Percentiles rank a stretch among this genome's conserved stretches.
phyloP scores from a whole-genome alignment of 2,113 vertebrate genomes.

The Lophotis ruficrista region DNA sequence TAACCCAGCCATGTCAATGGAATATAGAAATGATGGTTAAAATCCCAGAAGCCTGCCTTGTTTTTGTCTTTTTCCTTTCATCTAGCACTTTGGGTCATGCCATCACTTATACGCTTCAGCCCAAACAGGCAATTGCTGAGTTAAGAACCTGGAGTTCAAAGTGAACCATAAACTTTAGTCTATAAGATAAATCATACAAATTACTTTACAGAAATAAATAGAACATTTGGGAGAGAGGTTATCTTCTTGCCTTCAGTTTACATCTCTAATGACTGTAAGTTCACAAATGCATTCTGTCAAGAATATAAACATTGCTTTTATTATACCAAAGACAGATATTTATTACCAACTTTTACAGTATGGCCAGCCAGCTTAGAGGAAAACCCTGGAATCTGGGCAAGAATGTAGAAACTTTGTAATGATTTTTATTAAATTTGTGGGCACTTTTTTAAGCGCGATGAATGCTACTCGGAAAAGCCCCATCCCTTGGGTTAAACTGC shows the following conservation, averaged over 20 bases:
- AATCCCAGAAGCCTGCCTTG: conserved; percentile 71
- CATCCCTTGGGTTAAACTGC: neutral
- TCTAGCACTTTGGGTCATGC: conserved; percentile 71
- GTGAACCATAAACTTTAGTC: conserved; percentile 75
- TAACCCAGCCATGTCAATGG: conserved; percentile 67
- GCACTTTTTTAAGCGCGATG: neutral
- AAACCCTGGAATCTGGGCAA: conserved; percentile 52
- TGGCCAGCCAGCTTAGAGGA: conserved; percentile 32
- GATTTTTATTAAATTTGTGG: neutral
- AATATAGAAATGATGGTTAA: conserved; percentile 66
- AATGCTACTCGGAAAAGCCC: neutral
- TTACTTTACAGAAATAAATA: conserved; percentile 79
- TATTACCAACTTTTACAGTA: conserved; percentile 58
- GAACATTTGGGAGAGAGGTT: conserved; percentile 73
- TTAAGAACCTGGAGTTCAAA: conserved; percentile 78
- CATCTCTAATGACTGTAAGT: conserved; percentile 77
- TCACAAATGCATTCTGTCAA: conserved; percentile 72
- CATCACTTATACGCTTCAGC: conserved; percentile 72
- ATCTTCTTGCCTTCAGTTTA: conserved; percentile 74
- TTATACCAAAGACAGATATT: conserved; percentile 68
- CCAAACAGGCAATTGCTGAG: conserved; percentile 72
- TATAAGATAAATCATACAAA: conserved; percentile 78
- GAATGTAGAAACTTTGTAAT: conserved; percentile 24
- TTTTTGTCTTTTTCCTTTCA: conserved; percentile 74
- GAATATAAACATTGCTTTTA: conserved; percentile 71